These are phyloP conservation scores for Myotis findleyi DNA, from an alignment of 2,797 vertebrate species.

Conservation along the genomic window DNA sequence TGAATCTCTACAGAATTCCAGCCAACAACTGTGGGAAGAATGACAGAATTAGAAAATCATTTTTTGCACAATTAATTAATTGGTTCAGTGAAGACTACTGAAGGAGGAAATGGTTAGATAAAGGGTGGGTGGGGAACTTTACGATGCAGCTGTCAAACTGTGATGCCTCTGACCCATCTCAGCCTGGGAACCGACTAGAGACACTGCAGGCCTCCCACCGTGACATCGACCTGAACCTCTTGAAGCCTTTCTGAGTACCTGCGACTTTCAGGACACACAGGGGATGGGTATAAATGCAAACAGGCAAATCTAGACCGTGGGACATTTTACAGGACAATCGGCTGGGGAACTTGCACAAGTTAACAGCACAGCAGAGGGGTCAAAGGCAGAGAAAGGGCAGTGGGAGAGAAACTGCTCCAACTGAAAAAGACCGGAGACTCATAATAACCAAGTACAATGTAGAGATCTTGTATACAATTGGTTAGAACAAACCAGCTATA, in stretches of 20 bases:
- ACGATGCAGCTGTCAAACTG: neutral
- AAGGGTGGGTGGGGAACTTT: neutral
- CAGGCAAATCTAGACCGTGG: neutral
- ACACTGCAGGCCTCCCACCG: neutral
- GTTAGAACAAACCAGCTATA: neutral
- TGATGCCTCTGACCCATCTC: neutral
- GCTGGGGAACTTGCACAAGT: neutral
- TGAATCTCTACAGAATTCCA: neutral
- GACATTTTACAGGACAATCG: neutral
- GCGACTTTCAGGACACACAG: neutral
- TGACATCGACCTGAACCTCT: neutral
- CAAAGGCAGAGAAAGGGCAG: neutral
- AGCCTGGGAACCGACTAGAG: neutral
- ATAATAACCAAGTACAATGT: neutral
- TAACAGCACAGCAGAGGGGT: neutral
- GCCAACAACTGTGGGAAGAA: neutral
- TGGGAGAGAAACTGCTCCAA: neutral
- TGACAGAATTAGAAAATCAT: neutral
- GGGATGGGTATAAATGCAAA: neutral
- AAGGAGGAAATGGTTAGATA: neutral
- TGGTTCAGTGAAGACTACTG: neutral
- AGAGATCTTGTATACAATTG: neutral
- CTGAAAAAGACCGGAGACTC: neutral
- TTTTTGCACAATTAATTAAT: neutral
- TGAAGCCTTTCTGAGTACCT: neutral